These are phyloP conservation scores for Resseliella maxima DNA, from an alignment of 2,888 invertebrate genomes.

Conservation along the genomic window DNA sequence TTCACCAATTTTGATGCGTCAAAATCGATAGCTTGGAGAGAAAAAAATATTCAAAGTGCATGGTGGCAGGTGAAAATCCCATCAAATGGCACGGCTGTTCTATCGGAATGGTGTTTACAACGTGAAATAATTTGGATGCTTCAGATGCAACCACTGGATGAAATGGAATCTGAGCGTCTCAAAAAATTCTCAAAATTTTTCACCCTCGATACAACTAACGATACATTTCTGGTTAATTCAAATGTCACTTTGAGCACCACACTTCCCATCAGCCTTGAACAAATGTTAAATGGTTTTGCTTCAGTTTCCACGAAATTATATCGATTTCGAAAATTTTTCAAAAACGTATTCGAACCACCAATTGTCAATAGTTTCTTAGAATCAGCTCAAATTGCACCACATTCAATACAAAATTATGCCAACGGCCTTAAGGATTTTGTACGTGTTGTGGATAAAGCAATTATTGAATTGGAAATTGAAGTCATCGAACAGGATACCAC, in stretches of 20 bases:
- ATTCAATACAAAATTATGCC: slow-evolving; percentile 69
- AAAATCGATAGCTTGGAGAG: slow-evolving; percentile 64
- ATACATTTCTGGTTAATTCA: slow-evolving; percentile 56
- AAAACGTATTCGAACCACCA: slow-evolving; percentile 62
- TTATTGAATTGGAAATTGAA: slow-evolving; percentile 66
- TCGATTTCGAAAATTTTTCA: slow-evolving; percentile 65
- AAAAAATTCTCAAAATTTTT: slow-evolving; percentile 62
- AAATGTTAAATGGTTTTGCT: slow-evolving; percentile 62
- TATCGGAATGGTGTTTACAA: slow-evolving; percentile 64
- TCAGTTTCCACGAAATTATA: slow-evolving; percentile 63
- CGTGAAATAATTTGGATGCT: slow-evolving; percentile 67
- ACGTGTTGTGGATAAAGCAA: slow-evolving; percentile 64
- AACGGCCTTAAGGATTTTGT: slow-evolving; percentile 66
- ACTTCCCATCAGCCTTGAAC: slow-evolving; percentile 62
- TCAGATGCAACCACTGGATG: slow-evolving; percentile 59
- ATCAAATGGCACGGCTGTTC: neutral
- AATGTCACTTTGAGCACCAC: slow-evolving; percentile 64
- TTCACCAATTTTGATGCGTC: slow-evolving; percentile 61
- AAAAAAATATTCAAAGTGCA: slow-evolving; percentile 65
- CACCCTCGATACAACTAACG: slow-evolving; percentile 58
- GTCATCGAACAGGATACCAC: slow-evolving; percentile 66
- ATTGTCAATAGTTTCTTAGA: slow-evolving; percentile 58
- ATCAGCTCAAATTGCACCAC: slow-evolving; percentile 63
- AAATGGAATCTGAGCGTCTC: neutral
- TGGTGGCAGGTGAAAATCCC: slow-evolving; percentile 65